Conservation (phyloP, 2,888 invertebrate genomes). For the Patella caerulea region DNA sequence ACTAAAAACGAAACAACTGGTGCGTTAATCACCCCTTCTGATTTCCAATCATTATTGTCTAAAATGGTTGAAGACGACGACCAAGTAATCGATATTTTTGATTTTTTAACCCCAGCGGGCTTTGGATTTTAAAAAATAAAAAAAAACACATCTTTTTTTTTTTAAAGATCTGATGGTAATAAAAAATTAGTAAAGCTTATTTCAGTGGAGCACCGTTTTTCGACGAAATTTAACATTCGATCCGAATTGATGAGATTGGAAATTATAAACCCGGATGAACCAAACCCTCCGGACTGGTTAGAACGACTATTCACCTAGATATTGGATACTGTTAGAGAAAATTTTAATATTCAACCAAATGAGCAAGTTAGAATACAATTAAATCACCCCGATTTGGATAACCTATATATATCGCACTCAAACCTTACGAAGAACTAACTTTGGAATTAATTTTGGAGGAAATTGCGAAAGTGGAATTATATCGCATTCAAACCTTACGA, state of each 20-base stretch:
- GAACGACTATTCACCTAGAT: not conserved
- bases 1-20: too few species aligned
- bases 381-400: not conserved
- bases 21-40: too few species aligned
- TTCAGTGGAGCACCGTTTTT: too few species aligned
- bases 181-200: too few species aligned
- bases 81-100: too few species aligned
- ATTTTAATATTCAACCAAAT: not conserved
- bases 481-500: too few species aligned
- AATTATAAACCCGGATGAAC: not conserved
- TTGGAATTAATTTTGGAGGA: not conserved
- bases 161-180: too few species aligned
- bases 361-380: not conserved
- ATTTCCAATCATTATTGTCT: too few species aligned
- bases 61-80: too few species aligned
- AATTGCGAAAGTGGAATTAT: not conserved
- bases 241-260: not conserved
- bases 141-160: too few species aligned
- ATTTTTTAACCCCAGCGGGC: too few species aligned
- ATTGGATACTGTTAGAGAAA: not conserved
- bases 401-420: not conserved
- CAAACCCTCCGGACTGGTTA: not conserved
- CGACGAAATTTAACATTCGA: not conserved
- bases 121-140: too few species aligned
- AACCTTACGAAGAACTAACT: not conserved